Evolutionary conservation across 2,797 vertebrate genomes (phyloP).

Genomic region (Pogonophryne albipinna): DNA sequence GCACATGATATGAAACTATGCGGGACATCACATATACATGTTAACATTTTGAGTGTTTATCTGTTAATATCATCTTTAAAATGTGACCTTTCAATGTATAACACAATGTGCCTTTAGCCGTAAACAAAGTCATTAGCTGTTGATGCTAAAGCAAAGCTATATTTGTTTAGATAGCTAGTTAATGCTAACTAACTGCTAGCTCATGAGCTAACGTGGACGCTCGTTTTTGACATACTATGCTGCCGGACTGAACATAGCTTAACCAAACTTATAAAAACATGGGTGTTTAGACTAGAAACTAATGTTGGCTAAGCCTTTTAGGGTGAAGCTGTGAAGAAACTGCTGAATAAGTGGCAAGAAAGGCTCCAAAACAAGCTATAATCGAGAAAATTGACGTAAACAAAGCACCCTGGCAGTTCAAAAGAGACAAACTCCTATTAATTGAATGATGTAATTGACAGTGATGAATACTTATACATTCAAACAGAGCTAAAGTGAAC

Average conservation of each 20-base stretch:
- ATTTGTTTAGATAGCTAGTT: conserved; percentile 33
- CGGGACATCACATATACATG: not conserved
- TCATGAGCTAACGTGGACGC: conserved; percentile 22
- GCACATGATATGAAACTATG: not conserved
- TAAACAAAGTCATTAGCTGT: conserved; percentile 23
- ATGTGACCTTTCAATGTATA: not conserved
- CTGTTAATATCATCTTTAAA: not conserved
- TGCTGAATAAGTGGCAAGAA: accelerated
- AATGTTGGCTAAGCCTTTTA: too few species aligned
- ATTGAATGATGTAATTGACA: not conserved
- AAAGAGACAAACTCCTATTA: accelerated
- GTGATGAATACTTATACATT: not conserved
- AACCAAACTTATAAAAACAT: not conserved
- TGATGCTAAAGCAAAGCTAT: conserved; percentile 34
- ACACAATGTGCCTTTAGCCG: not conserved
- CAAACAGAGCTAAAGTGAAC: too few species aligned
- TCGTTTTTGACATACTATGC: not conserved
- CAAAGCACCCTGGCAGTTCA: not conserved
- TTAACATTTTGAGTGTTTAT: accelerated
- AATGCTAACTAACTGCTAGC: conserved; percentile 20
- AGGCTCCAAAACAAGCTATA: not conserved
- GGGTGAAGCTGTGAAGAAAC: accelerated
- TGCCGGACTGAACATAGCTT: not conserved
- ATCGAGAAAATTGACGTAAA: not conserved
- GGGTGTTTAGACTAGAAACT: accelerated